Conservation (phyloP, 1,140 invertebrate species). For the Drosophila nikananu region DNA sequence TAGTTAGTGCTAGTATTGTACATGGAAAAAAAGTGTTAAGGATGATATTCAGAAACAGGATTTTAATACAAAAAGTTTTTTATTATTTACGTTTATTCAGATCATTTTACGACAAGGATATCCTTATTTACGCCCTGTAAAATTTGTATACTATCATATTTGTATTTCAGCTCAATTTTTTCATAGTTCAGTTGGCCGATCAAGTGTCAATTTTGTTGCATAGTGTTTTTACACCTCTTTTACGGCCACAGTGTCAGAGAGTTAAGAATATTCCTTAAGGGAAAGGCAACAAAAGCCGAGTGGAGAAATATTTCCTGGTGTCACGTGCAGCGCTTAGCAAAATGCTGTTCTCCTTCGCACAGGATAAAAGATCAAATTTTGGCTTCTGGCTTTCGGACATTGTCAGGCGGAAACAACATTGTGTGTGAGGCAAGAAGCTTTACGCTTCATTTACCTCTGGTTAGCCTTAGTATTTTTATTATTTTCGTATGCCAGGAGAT, state of each 20-base stretch:
- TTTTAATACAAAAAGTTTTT: no score
- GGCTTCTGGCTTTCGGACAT: constrained; percentile 37
- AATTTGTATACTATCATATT: no score
- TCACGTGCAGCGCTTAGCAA: constrained; percentile 64
- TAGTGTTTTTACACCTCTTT: constrained; percentile 32
- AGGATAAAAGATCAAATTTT: constrained; percentile 18
- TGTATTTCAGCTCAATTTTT: not conserved
- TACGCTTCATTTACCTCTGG: constrained; percentile 45
- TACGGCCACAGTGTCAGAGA: constrained; percentile 2
- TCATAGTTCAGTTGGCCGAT: not conserved
- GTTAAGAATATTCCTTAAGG: constrained; percentile 33
- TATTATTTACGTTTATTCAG: no score
- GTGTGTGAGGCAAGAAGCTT: constrained; percentile 38
- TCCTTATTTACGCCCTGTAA: no score
- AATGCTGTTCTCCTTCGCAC: constrained; percentile 20
- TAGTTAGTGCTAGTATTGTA: not conserved
- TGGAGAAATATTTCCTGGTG: constrained; percentile 25
- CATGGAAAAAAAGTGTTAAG: not conserved
- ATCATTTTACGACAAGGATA: no score
- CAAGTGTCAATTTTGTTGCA: constrained; percentile 20
- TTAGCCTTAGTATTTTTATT: constrained; percentile 52
- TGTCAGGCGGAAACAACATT: constrained; percentile 42
- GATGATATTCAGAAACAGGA: no score
- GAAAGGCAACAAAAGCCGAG: constrained; percentile 15
- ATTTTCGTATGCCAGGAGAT: constrained; percentile 17